Percentiles rank a stretch among this genome's conserved stretches.
phyloP scores from a whole-genome alignment of 2,797 vertebrate species.

The Pseudochromis fuscus region DNA sequence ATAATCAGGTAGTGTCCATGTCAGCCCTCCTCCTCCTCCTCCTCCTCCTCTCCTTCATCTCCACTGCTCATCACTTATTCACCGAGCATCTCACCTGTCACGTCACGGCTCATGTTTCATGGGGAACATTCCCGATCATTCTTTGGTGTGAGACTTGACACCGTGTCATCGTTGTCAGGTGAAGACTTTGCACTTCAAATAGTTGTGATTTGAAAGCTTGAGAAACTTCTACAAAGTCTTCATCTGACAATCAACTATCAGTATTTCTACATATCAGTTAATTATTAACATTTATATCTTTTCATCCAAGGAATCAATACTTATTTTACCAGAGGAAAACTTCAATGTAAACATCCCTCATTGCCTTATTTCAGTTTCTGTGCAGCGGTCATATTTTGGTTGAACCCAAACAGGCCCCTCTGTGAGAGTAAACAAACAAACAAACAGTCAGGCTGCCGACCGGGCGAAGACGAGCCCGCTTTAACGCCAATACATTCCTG shows the following conservation, averaged over 20 bases:
- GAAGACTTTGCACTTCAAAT: slow-evolving; percentile 22
- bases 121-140: slow-evolving; percentile 40
- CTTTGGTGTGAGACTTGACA: slow-evolving; percentile 18
- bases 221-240: slow-evolving; percentile 15
- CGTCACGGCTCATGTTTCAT: slow-evolving; percentile 66
- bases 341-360: slow-evolving; percentile 52
- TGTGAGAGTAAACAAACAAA: slow-evolving; percentile 37
- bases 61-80: slow-evolving; percentile 68
- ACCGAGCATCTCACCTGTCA: slow-evolving; percentile 67
- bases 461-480: slow-evolving; percentile 26
- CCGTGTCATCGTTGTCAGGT: slow-evolving; percentile 24
- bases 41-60: slow-evolving; percentile 2
- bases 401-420: slow-evolving; percentile 32
- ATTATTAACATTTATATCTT: slow-evolving; percentile 15
- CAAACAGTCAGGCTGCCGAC: slow-evolving; percentile 31
- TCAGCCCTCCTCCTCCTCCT: slow-evolving; percentile 39
- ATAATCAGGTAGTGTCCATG: slow-evolving; percentile 47
- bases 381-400: slow-evolving; percentile 40
- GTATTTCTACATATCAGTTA: slow-evolving; percentile 22
- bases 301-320: slow-evolving; percentile 12
- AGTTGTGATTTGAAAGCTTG: slow-evolving; percentile 1
- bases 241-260: slow-evolving; percentile 36
- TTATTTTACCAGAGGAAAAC: slow-evolving; percentile 26
- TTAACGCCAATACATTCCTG: slow-evolving; percentile 55
- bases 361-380: slow-evolving; percentile 69